Conservation (phyloP, 2,113 vertebrate species). For the Pituophis catenifer region DNA sequence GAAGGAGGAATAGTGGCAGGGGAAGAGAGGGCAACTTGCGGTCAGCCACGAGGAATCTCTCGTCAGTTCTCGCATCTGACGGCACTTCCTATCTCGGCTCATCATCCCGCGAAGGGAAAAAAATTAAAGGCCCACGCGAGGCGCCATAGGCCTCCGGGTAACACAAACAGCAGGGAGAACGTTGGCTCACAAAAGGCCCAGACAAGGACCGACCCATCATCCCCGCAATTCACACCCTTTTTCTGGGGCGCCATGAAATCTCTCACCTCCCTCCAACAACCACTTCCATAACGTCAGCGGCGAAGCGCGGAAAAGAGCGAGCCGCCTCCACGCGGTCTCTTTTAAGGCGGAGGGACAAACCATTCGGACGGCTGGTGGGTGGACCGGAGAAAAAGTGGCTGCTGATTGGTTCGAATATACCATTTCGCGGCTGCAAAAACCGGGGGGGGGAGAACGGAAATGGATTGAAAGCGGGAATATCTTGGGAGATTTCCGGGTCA, state of each 20-base stretch:
- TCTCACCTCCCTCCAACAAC: background rate
- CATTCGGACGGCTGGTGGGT: background rate
- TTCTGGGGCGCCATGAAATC: background rate
- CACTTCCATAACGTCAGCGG: accelerated
- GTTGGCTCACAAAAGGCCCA: background rate
- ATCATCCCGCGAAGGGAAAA: background rate
- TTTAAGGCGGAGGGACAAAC: background rate
- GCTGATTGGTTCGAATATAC: background rate
- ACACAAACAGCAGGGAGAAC: background rate
- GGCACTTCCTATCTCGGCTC: constrained; percentile 21
- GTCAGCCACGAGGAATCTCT: background rate
- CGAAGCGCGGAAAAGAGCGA: background rate
- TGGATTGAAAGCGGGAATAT: background rate
- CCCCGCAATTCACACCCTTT: background rate
- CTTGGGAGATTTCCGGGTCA: background rate
- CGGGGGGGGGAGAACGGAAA: background rate
- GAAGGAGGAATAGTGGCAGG: background rate
- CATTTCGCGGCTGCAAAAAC: no score
- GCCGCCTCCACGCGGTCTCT: accelerated
- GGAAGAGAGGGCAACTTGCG: background rate
- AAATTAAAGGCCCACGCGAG: background rate
- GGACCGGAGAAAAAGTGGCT: background rate
- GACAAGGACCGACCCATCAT: background rate
- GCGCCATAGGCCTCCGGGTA: background rate
- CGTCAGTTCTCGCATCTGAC: constrained; percentile 25